Conservation (phyloP, 1,140 invertebrate species). For the Temnothorax longispinosus region DNA sequence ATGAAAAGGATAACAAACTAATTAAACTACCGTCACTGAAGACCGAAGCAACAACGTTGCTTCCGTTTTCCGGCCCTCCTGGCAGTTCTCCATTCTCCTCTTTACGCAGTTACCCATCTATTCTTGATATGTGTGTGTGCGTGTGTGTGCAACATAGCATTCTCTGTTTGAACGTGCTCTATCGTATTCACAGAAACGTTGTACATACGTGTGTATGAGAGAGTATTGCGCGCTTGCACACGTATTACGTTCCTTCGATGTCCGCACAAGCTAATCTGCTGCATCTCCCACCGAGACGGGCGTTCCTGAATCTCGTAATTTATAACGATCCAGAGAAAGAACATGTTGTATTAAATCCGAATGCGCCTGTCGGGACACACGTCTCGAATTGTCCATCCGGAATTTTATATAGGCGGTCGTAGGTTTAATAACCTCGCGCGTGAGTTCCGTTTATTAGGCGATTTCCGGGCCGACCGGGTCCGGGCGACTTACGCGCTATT, state of each 20-base stretch:
- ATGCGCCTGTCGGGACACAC: background rate
- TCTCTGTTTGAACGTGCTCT: background rate
- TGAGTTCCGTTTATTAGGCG: background rate
- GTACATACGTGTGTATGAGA: background rate
- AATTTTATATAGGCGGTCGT: background rate
- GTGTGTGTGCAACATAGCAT: background rate
- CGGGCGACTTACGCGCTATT: background rate
- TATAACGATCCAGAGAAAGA: background rate
- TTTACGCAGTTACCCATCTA: background rate
- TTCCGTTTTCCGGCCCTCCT: slow-evolving; percentile 25
- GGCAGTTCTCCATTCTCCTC: background rate
- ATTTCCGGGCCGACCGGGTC: background rate
- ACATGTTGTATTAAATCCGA: background rate
- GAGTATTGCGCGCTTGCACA: background rate
- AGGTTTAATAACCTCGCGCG: background rate
- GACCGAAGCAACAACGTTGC: slow-evolving; percentile 43
- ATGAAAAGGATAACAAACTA: slow-evolving; percentile 79
- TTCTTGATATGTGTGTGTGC: background rate
- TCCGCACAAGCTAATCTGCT: background rate
- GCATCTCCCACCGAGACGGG: background rate
- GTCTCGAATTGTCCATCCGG: background rate
- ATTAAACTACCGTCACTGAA: slow-evolving; percentile 74
- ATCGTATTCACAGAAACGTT: background rate
- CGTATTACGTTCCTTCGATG: background rate
- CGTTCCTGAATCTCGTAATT: background rate